Conservation (phyloP, 2,113 vertebrate genomes). For the Neopipo cinnamomea region DNA sequence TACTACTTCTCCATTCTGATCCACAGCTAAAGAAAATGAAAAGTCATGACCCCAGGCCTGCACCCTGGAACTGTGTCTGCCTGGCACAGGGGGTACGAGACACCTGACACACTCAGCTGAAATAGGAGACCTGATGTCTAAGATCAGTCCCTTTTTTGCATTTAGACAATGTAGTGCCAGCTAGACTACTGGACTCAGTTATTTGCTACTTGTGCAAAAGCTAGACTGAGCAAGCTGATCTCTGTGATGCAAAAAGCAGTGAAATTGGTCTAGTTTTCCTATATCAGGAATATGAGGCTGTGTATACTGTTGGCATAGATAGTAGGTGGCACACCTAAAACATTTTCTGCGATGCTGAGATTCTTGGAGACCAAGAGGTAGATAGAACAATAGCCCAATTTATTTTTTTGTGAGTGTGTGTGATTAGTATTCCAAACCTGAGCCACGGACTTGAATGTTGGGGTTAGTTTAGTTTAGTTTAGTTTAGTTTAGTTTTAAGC, state of each 20-base stretch:
- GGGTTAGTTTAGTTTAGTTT: not conserved
- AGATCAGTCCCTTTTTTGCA: not conserved
- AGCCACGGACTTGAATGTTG: not conserved
- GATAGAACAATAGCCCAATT: not conserved
- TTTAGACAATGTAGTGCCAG: conserved; percentile 66
- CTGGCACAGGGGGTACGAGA: accelerated
- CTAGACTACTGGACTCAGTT: conserved; percentile 64
- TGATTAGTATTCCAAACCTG: not conserved
- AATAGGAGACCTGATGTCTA: not conserved
- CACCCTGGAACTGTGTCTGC: not conserved
- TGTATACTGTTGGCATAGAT: not conserved
- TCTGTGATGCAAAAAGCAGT: conserved; percentile 65
- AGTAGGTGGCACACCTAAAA: not conserved
- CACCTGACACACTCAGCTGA: not conserved
- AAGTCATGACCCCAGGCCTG: not conserved
- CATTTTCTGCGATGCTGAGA: not conserved
- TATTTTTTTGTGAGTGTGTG: too few species aligned
- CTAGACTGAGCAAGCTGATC: conserved; percentile 63
- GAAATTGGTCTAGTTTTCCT: conserved; percentile 67
- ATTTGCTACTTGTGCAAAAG: conserved; percentile 68
- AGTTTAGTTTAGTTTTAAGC: not conserved
- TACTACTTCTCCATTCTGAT: not conserved
- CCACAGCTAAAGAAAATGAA: not conserved
- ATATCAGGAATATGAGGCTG: conserved; percentile 53
- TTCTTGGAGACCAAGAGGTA: not conserved